phyloP scores from a whole-genome alignment of 2,888 invertebrate species.

The Apotomis betuletana region DNA sequence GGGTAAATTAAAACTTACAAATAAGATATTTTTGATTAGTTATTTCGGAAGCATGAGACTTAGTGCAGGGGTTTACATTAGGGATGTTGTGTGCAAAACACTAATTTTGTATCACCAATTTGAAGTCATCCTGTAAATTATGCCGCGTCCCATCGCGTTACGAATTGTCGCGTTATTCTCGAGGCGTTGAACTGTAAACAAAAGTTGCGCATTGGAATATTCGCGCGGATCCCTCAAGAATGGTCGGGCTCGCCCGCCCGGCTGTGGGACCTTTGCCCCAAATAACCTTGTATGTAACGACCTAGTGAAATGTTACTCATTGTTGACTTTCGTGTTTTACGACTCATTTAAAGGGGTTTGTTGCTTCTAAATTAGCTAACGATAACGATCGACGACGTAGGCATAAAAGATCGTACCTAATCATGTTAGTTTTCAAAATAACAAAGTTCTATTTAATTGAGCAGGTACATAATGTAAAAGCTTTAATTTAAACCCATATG shows the following conservation, averaged over 20 bases:
- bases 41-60: too few relatives aligned
- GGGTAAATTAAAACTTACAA: too few relatives aligned
- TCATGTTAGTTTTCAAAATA: neutral
- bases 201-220: slow-evolving; percentile 16
- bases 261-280: neutral
- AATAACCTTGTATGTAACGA: slow-evolving; percentile 15
- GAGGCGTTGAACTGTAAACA: slow-evolving; percentile 25
- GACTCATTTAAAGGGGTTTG: neutral
- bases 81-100: too few relatives aligned
- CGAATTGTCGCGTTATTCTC: neutral
- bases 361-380: neutral
- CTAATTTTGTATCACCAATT: too few relatives aligned
- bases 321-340: slow-evolving; percentile 12
- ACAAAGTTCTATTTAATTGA: neutral
- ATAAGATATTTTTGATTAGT: too few relatives aligned
- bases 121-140: neutral
- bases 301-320: slow-evolving; percentile 6
- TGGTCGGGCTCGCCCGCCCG: neutral
- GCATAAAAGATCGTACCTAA: neutral
- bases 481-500: too few relatives aligned
- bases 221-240: neutral
- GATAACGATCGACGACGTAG: neutral
- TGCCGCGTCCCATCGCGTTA: slow-evolving; percentile 10
- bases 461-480: too few relatives aligned
- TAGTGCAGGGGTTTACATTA: too few relatives aligned